These are phyloP conservation scores for Melanostoma mellinum DNA, from an alignment of 2,888 invertebrate genomes.

Conservation along the genomic window DNA sequence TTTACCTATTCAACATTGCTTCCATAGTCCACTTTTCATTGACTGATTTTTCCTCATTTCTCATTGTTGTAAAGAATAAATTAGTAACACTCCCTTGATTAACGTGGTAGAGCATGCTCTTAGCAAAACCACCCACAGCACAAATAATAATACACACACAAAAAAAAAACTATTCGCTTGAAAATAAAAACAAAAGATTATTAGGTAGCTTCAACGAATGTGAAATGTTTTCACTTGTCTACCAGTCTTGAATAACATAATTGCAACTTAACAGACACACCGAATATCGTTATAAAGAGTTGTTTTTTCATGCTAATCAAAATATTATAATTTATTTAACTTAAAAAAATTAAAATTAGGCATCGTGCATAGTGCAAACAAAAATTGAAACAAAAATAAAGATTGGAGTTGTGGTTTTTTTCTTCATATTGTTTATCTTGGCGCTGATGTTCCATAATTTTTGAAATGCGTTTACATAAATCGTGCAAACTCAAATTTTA, in stretches of 20 bases:
- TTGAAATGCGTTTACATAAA: constrained; percentile 69
- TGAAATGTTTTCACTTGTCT: constrained; percentile 25
- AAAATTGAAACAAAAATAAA: constrained; percentile 32
- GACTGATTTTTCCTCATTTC: constrained; percentile 38
- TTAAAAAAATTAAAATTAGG: constrained; percentile 35
- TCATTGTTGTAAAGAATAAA: constrained; percentile 44
- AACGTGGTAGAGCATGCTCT: constrained; percentile 18
- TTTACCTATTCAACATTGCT: constrained; percentile 26
- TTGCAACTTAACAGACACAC: constrained; percentile 68
- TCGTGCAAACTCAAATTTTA: constrained; percentile 53
- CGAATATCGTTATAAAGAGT: constrained; percentile 27
- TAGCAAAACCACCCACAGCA: constrained; percentile 34
- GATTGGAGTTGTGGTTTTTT: constrained; percentile 48
- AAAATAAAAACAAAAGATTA: constrained; percentile 14
- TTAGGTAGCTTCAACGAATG: constrained; percentile 35
- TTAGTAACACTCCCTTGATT: constrained; percentile 56
- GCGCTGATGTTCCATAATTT: constrained; percentile 67
- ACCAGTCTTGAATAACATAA: constrained; percentile 23
- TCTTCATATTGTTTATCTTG: constrained; percentile 23
- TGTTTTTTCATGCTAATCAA: constrained; percentile 57
- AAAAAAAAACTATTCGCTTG: not conserved
- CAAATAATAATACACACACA: not conserved
- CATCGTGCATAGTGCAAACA: constrained; percentile 67
- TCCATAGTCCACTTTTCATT: constrained; percentile 36
- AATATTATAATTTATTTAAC: constrained; percentile 11